phyloP scores from a whole-genome alignment of 2,113 vertebrate species.

The Acrocephalus arundinaceus region DNA sequence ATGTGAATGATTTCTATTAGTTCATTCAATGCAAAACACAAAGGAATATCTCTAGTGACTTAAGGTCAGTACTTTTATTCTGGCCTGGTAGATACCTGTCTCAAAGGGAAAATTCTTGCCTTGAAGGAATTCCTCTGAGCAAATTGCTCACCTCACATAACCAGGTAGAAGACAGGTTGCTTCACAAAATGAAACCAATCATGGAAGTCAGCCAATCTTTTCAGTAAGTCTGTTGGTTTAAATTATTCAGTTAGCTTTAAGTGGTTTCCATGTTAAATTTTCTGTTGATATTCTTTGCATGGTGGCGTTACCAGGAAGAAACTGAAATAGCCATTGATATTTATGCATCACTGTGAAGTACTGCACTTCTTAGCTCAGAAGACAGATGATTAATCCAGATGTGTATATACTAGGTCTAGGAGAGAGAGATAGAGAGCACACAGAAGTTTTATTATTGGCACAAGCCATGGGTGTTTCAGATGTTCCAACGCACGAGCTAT shows the following conservation, averaged over 20 bases:
- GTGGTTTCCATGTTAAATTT: not conserved
- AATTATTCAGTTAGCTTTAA: not conserved
- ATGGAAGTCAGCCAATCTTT: not conserved
- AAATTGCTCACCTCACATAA: not conserved
- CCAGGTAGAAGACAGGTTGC: not conserved
- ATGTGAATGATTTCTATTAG: not conserved
- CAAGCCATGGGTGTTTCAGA: constrained; percentile 4
- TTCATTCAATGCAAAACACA: not conserved
- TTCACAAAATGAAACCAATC: not conserved
- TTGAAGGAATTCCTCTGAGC: not conserved
- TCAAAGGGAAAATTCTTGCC: not conserved
- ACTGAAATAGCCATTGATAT: not conserved
- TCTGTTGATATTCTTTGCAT: constrained; percentile 1
- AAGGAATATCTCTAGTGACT: not conserved
- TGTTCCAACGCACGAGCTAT: constrained; percentile 44
- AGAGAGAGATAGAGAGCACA: constrained; percentile 15
- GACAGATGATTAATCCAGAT: constrained; percentile 31
- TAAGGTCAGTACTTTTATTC: not conserved
- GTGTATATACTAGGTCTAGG: not conserved
- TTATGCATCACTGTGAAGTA: not conserved
- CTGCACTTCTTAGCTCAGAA: constrained; percentile 5
- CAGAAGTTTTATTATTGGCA: constrained; percentile 17
- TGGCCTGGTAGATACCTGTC: not conserved
- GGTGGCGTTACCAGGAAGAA: not conserved
- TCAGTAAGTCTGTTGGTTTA: not conserved